These are phyloP conservation scores for Scytalopus superciliaris DNA, from an alignment of 2,113 vertebrate genomes.

Conservation along the genomic window DNA sequence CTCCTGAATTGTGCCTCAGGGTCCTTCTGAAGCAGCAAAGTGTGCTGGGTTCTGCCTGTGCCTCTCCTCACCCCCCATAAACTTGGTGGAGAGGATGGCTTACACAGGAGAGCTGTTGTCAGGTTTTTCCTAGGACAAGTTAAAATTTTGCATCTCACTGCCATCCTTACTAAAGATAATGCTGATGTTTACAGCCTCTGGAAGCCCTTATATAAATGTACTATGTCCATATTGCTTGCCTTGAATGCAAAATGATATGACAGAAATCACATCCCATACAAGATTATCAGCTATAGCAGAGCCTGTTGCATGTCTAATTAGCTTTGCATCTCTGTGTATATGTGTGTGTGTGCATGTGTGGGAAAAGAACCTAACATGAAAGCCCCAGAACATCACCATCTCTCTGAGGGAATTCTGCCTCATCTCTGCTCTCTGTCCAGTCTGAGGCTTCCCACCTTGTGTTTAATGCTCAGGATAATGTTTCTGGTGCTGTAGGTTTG, in stretches of 20 bases:
- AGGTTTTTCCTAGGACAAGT: not conserved
- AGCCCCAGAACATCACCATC: not conserved
- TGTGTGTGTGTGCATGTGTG: not conserved
- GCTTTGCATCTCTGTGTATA: not conserved
- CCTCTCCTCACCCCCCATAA: fast-evolving
- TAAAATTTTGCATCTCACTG: not conserved
- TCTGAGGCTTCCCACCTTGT: not conserved
- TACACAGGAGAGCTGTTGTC: not conserved
- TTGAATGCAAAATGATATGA: not conserved
- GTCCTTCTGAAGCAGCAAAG: not conserved
- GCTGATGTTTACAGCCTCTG: constrained; percentile 6
- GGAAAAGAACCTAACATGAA: not conserved
- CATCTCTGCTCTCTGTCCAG: not conserved
- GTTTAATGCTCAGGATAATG: not conserved
- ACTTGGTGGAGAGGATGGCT: not conserved
- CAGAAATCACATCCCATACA: not conserved
- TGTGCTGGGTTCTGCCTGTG: not conserved
- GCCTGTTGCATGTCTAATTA: not conserved
- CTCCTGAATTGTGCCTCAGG: not conserved
- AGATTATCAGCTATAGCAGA: not conserved
- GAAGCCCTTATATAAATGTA: not conserved
- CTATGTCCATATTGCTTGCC: not conserved
- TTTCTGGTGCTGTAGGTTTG: not conserved
- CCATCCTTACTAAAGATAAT: not conserved
- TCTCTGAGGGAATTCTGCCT: not conserved